Evolutionary conservation across 2,888 invertebrate genomes (phyloP).

Genomic region (Tenthredo distinguenda): DNA sequence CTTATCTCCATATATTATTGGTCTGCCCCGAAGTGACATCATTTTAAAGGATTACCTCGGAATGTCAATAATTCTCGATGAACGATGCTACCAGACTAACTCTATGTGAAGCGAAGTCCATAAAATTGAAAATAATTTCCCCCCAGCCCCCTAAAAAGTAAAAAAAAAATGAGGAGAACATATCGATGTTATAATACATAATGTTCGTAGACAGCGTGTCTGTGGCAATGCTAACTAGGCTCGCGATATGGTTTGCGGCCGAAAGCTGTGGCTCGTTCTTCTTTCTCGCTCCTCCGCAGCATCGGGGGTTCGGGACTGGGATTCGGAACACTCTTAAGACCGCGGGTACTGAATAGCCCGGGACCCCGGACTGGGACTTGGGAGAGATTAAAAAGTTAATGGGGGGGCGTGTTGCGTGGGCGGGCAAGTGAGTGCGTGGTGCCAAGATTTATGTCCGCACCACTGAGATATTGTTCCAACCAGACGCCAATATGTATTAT

Average conservation of each 20-base stretch:
- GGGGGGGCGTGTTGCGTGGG: slow-evolving; percentile 77
- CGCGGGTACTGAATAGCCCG: background rate
- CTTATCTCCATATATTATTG: too few relatives aligned
- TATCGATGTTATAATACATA: background rate
- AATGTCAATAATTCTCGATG: too few relatives aligned
- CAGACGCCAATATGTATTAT: slow-evolving; percentile 75
- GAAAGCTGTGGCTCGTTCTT: slow-evolving; percentile 17
- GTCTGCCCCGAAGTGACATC: too few relatives aligned
- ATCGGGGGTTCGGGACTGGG: background rate
- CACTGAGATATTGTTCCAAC: slow-evolving; percentile 76
- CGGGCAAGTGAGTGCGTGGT: slow-evolving; percentile 76
- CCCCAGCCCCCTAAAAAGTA: background rate
- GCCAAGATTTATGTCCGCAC: slow-evolving; percentile 78
- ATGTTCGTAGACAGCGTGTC: slow-evolving; percentile 41
- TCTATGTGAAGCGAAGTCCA: too few relatives aligned
- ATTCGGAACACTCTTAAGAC: slow-evolving; percentile 39
- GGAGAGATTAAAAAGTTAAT: slow-evolving; percentile 78
- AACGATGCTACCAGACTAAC: too few relatives aligned
- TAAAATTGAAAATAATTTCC: background rate
- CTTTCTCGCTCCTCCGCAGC: background rate
- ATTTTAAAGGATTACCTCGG: too few relatives aligned
- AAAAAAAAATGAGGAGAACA: background rate
- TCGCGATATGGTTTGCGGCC: slow-evolving; percentile 6
- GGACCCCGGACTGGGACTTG: slow-evolving; percentile 34
- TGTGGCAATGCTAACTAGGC: slow-evolving; percentile 40